A percentile compares a stretch with the other conserved stretches of the same genome.
Conservation (phyloP, 2,888 invertebrate species). For the Didymodactylos carnosus region DNA sequence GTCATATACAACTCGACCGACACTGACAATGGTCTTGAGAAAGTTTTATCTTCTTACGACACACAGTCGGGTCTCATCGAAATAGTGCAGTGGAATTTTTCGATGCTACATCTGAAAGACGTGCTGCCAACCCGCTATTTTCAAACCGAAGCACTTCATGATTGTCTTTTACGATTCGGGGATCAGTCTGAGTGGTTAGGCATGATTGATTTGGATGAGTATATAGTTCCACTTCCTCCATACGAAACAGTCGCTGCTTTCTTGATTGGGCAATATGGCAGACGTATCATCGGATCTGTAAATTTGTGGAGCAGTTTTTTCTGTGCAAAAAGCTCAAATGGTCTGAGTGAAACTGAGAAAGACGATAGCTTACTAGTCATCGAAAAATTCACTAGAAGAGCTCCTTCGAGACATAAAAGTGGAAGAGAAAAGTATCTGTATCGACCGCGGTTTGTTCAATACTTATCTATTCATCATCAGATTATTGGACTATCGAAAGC, state of each 20-base stretch:
- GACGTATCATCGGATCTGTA: neutral
- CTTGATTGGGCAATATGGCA: neutral
- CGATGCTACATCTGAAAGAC: neutral
- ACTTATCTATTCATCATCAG: neutral
- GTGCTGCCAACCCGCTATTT: neutral
- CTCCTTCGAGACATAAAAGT: neutral
- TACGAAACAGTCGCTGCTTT: neutral
- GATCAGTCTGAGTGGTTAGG: neutral
- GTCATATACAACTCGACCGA: neutral
- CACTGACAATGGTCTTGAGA: too few species aligned
- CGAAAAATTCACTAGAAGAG: neutral
- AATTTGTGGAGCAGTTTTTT: neutral
- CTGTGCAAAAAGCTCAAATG: neutral
- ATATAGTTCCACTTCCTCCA: neutral
- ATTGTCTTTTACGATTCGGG: neutral
- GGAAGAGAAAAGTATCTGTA: neutral
- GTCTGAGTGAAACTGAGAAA: neutral
- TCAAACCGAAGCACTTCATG: neutral
- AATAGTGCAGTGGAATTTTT: neutral
- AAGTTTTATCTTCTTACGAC: too few species aligned
- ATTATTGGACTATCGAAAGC: neutral
- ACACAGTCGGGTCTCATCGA: neutral
- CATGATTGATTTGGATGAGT: neutral
- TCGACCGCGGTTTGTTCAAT: neutral
- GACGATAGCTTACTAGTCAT: neutral